A percentile compares a stretch with the other conserved stretches of the same genome.
phyloP scores from a whole-genome alignment of 2,888 invertebrate species.

The Schrankia costaestrigalis region DNA sequence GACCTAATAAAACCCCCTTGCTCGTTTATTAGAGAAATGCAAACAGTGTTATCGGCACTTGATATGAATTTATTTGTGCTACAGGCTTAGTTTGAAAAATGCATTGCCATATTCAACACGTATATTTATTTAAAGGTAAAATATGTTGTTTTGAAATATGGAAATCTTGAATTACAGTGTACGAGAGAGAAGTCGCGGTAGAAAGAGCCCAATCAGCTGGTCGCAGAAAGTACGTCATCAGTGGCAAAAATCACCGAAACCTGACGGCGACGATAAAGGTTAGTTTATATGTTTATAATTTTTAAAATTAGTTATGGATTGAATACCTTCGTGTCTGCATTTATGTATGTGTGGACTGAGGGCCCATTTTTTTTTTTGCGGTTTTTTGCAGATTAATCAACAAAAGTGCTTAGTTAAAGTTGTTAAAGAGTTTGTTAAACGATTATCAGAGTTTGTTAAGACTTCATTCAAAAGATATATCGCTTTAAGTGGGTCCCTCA shows the following conservation, averaged over 20 bases:
- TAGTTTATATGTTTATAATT: slow-evolving; percentile 15
- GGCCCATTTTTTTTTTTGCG: no score
- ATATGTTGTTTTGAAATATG: slow-evolving; percentile 26
- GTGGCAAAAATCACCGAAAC: slow-evolving; percentile 79
- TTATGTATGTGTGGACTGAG: no score
- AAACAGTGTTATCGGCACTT: slow-evolving; percentile 61
- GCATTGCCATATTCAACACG: slow-evolving; percentile 14
- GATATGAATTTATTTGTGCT: slow-evolving; percentile 41
- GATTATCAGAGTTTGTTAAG: no score
- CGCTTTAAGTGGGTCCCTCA: no score
- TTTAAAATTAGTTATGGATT: no score
- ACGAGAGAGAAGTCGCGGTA: slow-evolving; percentile 73
- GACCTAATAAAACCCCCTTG: slow-evolving; percentile 46
- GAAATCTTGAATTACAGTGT: slow-evolving; percentile 68
- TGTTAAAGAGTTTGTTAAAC: no score
- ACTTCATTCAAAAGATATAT: no score
- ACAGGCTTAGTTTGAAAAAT: slow-evolving; percentile 37
- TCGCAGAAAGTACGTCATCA: slow-evolving; percentile 83
- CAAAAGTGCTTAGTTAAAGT: no score
- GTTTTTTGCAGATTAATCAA: no score
- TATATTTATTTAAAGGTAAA: not conserved
- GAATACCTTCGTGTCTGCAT: no score
- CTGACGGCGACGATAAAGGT: slow-evolving; percentile 59
- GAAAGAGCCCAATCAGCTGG: slow-evolving; percentile 81
- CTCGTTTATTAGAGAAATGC: slow-evolving; percentile 58